Base-by-base conservation (phyloP, 2,113 vertebrate species). In the Bagarius yarrelli region DNA sequence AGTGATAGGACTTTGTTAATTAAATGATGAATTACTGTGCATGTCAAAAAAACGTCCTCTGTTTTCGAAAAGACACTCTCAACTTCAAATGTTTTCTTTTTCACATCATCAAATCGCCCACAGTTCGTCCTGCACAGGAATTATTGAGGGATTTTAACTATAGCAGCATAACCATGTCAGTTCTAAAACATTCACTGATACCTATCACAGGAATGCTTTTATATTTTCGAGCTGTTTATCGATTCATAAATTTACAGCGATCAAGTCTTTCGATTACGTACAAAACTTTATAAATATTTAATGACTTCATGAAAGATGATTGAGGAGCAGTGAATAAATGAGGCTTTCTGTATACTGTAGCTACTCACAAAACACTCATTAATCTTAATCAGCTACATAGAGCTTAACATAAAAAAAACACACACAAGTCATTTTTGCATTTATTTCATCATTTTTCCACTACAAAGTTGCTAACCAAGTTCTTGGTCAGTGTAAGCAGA, bases 281-380 rank as follows among this genome's bases (percentile, higher is more conserved):
- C 44, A 23, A 67, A 44, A 67, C n/a, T 2, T 44, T 13, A 66
- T 44, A n/a, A 67, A 67, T 67, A 16, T 25, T 53, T 30, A 25
- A 25, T 16, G 60, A 85, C 76, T 86, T 78, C 87, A 60, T 74
- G 40, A 85, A 78, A 81, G 83, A 84, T 89, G 84, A 91, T 89
- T 90, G 89, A 92, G 88, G 84, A 89, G 85, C 67, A 78, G 84
- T 83, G 78, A 71, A 21, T 57, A 32, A 47, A 90, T 83, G 83
- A 78, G 81, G 86, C 80, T 86, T 85, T 87, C 87, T 88, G 79
- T 82, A 85, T 83, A 86, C 79, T 44, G 34, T 76, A 90, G 87
- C 85, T 87, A 85, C 74, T 21, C 14, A 53, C 80, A 89, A 91
- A 91, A 88, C 89, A 85, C 80, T 85, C 91, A 92, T 92, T 92